Percentiles rank a stretch among this genome's conserved stretches.
Conservation (phyloP, 53 echinoderm and acorn worm genomes). For the Hippasteria phrygiana region DNA sequence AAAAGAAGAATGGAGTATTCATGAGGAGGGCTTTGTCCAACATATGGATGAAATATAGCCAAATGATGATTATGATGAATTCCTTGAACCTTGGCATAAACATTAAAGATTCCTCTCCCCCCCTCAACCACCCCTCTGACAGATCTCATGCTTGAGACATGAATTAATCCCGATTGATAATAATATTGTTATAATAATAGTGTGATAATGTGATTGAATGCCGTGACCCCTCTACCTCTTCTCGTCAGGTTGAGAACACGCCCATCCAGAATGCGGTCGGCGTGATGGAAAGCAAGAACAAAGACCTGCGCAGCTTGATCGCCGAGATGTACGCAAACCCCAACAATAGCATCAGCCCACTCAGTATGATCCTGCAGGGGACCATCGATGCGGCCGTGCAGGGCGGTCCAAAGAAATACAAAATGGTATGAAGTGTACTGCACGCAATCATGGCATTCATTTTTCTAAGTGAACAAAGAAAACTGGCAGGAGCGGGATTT, state of each 20-base stretch:
- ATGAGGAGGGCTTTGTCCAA: no score
- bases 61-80: no score
- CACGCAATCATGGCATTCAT: neutral
- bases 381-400: constrained; percentile 92
- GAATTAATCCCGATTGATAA: no score
- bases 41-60: no score
- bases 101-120: no score
- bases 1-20: no score
- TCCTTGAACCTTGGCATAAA: no score
- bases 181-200: no score
- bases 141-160: no score
- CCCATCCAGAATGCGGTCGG: constrained; percentile 88
- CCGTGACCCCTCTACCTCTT: neutral
- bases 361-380: constrained; percentile 87
- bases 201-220: neutral
- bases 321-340: constrained; percentile 62
- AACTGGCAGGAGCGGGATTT: neutral
- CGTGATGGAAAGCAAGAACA: constrained; percentile 84
- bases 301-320: constrained; percentile 45
- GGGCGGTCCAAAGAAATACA: constrained; percentile 84
- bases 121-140: no score
- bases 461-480: neutral
- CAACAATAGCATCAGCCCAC: constrained; percentile 72
- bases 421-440: constrained; percentile 37
- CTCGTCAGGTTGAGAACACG: constrained; percentile 72